phyloP scores from a whole-genome alignment of 1,140 invertebrate genomes.

The Ptiloglossa arizonensis region DNA sequence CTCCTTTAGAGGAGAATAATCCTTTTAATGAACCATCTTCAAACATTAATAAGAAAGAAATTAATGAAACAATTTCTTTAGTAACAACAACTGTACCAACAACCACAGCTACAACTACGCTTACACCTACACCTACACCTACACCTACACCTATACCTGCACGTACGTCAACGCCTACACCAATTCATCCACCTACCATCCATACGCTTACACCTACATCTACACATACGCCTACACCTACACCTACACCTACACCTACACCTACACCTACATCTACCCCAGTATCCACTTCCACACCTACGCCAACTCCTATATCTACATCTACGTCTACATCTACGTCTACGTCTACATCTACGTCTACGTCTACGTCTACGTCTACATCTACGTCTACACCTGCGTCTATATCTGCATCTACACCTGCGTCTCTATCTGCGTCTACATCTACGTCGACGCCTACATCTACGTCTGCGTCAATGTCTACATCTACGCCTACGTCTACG shows the following conservation, averaged over 20 bases:
- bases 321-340: neutral
- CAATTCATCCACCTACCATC: no score
- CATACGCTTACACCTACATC: neutral
- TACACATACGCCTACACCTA: constrained; percentile 12
- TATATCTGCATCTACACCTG: no score
- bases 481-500: neutral
- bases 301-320: neutral
- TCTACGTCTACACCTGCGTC: no score
- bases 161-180: neutral
- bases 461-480: no score
- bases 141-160: neutral
- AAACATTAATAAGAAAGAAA: constrained; percentile 51
- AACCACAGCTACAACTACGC: constrained; percentile 6
- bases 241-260: neutral
- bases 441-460: no score
- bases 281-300: neutral
- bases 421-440: no score
- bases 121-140: constrained; percentile 11
- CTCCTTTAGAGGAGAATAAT: constrained; percentile 35
- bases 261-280: neutral
- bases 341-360: neutral
- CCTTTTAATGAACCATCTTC: constrained; percentile 19
- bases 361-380: no score
- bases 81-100: constrained; percentile 11
- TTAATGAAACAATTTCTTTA: constrained; percentile 17